Conservation (phyloP, 1,140 invertebrate species). For the Paraescarpia echinospica region DNA sequence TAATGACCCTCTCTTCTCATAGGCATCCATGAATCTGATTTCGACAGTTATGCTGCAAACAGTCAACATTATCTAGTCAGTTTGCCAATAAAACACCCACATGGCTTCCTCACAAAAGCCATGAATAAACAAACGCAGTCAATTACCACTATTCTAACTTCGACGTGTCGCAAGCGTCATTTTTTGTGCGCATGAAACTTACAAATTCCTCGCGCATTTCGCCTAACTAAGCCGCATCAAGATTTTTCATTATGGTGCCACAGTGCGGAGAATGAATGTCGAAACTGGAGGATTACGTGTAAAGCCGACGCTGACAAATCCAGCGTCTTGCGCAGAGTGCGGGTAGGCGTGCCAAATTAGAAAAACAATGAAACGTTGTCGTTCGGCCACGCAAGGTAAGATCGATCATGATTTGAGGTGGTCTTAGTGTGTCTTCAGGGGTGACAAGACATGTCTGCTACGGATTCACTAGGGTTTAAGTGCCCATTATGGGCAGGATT, state of each 20-base stretch:
- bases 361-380: slow-evolving; percentile 1
- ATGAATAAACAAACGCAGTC: background rate
- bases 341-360: background rate
- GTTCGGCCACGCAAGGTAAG: background rate
- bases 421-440: background rate
- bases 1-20: background rate
- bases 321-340: background rate
- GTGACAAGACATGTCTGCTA: background rate
- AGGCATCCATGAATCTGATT: background rate
- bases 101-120: background rate
- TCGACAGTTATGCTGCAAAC: background rate
- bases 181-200: background rate
- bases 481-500: background rate
- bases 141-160: background rate
- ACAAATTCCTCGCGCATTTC: background rate
- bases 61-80: background rate
- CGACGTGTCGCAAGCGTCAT: background rate
- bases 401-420: background rate
- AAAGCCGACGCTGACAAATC: background rate
- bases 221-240: background rate
- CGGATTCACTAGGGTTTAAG: background rate
- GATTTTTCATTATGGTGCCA: background rate
- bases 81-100: background rate
- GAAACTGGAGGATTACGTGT: background rate
- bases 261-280: background rate